Evolutionary conservation across 2,888 invertebrate genomes (phyloP), one percentile per base, ranked within the genome.

Genomic region (Sipha maydis): DNA sequence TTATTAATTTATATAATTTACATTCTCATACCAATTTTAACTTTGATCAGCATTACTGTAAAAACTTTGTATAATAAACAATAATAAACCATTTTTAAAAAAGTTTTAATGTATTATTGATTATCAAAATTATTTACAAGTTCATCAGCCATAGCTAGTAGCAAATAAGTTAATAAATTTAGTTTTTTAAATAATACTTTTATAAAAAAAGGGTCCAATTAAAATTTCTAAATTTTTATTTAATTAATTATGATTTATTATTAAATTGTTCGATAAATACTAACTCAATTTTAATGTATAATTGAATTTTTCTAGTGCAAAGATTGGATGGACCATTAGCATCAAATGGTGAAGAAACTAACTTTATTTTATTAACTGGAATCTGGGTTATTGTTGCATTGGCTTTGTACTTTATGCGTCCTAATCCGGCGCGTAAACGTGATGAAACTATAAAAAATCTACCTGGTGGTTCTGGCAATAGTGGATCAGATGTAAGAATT

Each of bases 341-440:
- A 79, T 82, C 89, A n/a, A 89, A 56, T 21, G 38, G 89, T 31
- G 90, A 90, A 73, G 90, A 90, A 77, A 89, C 90, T 77, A 90
- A 89, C 69, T 90, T 90, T 71, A 89, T 90, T 89, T 89, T 90
- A 89, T 90, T 90, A 89, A 90, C 90, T 67, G 88, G 88, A 56
- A 85, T 91, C 77, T 91, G 91, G 90, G 85, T 90, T 69, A 90
- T 90, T 61, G 78, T 91, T 38, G 90, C 90, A 67, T 83, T 90
- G 75, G 88, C 90, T 21, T 89, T 90, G 56, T 91, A 90, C 84
- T 89, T 90, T 69, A 83, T 90, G 89, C 90, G 91, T 48, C 91
- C 91, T 21, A 28, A 71, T 48, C 79, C 7, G 54, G 73, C 82
- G 69, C 78, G 61, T 67, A 7, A n/a, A n/a, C 71, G 79, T n/a